Evolutionary conservation across 2,113 vertebrate species (phyloP), one percentile per base, ranked within the genome.

Genomic region (Xiphophorus couchianus): DNA sequence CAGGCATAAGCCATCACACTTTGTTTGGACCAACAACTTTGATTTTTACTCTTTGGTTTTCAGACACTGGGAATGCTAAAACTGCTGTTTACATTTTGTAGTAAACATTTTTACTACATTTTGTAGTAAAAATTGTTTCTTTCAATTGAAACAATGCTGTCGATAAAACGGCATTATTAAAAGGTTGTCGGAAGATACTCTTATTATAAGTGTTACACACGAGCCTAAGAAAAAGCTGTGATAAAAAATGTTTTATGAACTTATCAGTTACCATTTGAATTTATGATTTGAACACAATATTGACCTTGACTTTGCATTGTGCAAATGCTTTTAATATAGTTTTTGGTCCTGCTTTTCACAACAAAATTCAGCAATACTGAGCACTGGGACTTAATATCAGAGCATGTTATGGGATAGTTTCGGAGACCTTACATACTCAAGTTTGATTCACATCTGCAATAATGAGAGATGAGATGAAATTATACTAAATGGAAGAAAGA

Each of bases 191-290:
- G n/a, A 69, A 30, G 60, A 68, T 27, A 62, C 67, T 5, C 12
- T 51, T 8, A 4, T 72, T 62, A 17, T 15, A 25, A 4, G 69
- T 11, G 7, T 35, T 31, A n/a, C 42, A 69, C 2, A 0, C n/a
- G 60, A 27, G 31, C 6, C 48, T 28, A 28, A 28, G 28, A 28
- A 1, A 28, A 60, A 65, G 27, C 30, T 42, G 27, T 12, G 25
- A 44, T 71, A 28, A 60, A 13, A 8, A 27, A 8, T 65, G 17
- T 72, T 48, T 25, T 14, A 11, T 30, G 48, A 83, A 17, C 0
- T 25, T 58, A 62, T 54, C 61, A 27, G 30, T 67, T 68, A 48
- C 60, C n/a, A 63, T 68, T 76, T 33, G 17, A 48, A 62, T 19
- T 29, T 28, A 60, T 14, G 15, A 42, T 30, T 69, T 60, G 62